Evolutionary conservation across 2,888 invertebrate species (phyloP), one percentile per base, ranked within the genome.

Genomic region (Drosophila testacea): DNA sequence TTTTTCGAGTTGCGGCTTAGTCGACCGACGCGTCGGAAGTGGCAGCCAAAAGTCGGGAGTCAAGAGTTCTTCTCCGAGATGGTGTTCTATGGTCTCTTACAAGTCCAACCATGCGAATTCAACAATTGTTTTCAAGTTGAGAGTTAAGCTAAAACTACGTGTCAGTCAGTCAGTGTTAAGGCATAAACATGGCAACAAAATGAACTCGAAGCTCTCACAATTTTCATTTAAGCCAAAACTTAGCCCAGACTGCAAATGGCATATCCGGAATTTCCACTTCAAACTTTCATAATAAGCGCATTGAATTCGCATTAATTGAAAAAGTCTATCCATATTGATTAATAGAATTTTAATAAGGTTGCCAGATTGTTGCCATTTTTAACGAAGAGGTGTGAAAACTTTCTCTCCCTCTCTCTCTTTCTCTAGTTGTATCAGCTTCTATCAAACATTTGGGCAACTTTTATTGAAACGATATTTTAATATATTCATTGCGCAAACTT

Each of bases 401-500:
- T 5, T 4, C 13, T 16, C 44, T 44, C n/a, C 4, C 9, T 11
- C 13, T 13, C 4, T 6, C 13, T 6, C 13, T 32, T 6, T 44
- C 11, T 11, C 11, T 10, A 4, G 3, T 22, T 34, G 39, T 57
- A 54, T 42, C 44, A 62, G 65, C 66, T 65, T 57, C 62, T 62
- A 63, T 64, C 52, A 32, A 56, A 55, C 50, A 51, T 71, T 73
- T 70, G 44, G 41, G 51, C 41, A 51, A 73, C 51, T 64, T 77
- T 71, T 77, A 73, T 71, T 61, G 65, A 81, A 84, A 76, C 82
- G 72, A 78, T 84, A 75, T 85, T 77, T 81, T 81, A 78, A 87
- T 77, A 75, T 79, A 87, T 89, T 89, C 79, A 85, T 84, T 73
- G 88, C 42, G 27, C 48, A 69, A 83, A 84, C 61, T 81, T 71